Conservation (phyloP, 2,888 invertebrate species). For the Hartigia nigra region DNA sequence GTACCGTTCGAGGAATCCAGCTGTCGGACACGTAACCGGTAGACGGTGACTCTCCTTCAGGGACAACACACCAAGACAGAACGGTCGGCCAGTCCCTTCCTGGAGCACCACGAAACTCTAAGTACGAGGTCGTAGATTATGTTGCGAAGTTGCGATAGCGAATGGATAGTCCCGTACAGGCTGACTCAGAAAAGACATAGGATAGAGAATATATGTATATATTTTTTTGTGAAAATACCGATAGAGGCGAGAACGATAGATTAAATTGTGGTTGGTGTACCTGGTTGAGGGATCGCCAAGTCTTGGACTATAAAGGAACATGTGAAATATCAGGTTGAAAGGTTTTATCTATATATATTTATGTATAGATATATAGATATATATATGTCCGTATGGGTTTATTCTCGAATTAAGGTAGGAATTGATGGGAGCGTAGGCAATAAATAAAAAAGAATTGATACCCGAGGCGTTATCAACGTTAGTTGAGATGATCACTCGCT, state of each 20-base stretch:
- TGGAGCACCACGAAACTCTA: background rate
- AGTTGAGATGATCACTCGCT: slow-evolving; percentile 60
- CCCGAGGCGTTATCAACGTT: slow-evolving; percentile 51
- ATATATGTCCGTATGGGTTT: background rate
- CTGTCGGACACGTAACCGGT: slow-evolving; percentile 2
- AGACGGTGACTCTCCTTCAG: background rate
- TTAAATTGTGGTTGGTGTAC: background rate
- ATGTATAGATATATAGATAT: background rate
- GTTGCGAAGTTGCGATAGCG: background rate
- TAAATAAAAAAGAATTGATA: slow-evolving; percentile 49
- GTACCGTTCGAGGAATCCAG: slow-evolving; percentile 2
- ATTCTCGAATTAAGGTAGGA: background rate
- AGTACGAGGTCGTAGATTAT: background rate
- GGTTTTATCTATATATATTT: background rate
- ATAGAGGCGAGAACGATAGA: background rate
- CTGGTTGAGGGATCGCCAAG: background rate
- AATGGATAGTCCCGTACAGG: background rate
- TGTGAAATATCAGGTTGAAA: background rate
- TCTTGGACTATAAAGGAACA: background rate
- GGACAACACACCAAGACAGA: background rate
- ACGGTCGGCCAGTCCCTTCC: background rate
- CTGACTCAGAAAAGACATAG: background rate
- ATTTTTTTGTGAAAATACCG: background rate
- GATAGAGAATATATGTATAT: background rate
- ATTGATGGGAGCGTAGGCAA: slow-evolving; percentile 15